A percentile compares a stretch with the other conserved stretches of the same genome.
Conservation (phyloP, 2,888 invertebrate species). For the Epinotia ramella region DNA sequence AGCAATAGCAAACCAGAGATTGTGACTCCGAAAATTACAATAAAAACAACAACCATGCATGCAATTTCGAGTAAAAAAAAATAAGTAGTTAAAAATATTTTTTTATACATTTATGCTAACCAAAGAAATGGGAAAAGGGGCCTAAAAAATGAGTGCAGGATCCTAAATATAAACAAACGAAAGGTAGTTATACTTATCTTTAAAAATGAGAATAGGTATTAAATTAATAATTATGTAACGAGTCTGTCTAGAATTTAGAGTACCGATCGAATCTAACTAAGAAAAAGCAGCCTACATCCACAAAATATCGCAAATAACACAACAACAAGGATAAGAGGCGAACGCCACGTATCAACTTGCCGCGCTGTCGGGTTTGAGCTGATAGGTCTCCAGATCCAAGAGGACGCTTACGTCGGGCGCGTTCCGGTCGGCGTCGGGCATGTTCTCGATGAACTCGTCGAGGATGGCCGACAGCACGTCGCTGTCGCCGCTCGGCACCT, state of each 20-base stretch:
- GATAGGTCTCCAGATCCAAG: constrained; percentile 56
- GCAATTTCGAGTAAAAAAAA: not conserved
- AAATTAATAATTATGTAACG: not conserved
- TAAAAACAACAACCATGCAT: not conserved
- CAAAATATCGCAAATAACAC: not conserved
- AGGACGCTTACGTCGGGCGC: constrained; percentile 64
- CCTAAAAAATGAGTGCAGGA: too few relatives aligned
- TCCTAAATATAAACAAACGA: too few relatives aligned
- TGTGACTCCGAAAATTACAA: not conserved
- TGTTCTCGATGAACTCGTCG: constrained; percentile 93
- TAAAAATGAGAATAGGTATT: not conserved
- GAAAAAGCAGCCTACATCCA: not conserved
- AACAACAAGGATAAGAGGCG: constrained; percentile 43
- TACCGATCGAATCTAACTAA: not conserved
- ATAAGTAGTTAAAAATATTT: not conserved
- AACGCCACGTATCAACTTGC: constrained; percentile 48
- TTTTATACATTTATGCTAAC: not conserved
- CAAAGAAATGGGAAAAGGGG: too few relatives aligned
- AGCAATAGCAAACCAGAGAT: not conserved
- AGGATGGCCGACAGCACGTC: constrained; percentile 92
- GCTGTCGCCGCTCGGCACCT: constrained; percentile 87
- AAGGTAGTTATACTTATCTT: too few relatives aligned
- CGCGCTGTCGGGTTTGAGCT: constrained; percentile 54
- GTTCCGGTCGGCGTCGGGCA: constrained; percentile 86
- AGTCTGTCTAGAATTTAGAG: not conserved